phyloP scores from a whole-genome alignment of 2,113 vertebrate species.

The Clupea harengus region DNA sequence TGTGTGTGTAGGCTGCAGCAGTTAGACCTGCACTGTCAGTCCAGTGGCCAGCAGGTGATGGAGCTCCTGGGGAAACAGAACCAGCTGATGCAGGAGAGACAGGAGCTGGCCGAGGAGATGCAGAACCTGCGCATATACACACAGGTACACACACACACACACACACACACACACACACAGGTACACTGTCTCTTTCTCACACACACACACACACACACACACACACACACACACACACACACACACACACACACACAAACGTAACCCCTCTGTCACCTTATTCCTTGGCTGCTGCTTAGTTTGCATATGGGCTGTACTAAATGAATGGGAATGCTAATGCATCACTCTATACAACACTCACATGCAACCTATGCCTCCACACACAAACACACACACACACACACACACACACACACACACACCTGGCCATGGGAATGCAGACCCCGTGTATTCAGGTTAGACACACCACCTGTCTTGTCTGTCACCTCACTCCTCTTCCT shows the following conservation, averaged over 20 bases:
- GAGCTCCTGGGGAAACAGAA: conserved; percentile 87
- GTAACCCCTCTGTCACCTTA: no score
- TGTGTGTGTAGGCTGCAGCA: conserved; percentile 80
- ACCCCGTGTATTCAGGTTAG: conserved; percentile 33
- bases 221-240: background rate
- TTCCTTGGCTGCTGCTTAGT: no score
- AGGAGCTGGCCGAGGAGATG: conserved; percentile 79
- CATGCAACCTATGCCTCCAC: no score
- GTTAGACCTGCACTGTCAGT: conserved; percentile 88
- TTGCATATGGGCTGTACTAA: no score
- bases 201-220: background rate
- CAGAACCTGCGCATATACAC: conserved; percentile 74
- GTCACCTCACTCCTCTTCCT: background rate
- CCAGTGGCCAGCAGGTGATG: conserved; percentile 86
- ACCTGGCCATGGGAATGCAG: background rate
- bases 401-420: conserved; percentile 8
- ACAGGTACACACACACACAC: conserved; percentile 35
- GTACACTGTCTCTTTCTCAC: no score
- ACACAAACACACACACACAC: background rate
- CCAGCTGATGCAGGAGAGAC: conserved; percentile 83
- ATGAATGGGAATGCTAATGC: no score
- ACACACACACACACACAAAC: background rate
- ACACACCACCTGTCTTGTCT: background rate
- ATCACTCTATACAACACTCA: no score
- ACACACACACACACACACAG: conserved; percentile 4